phyloP scores from a whole-genome alignment of 2,888 invertebrate species.

The Vanessa cardui region DNA sequence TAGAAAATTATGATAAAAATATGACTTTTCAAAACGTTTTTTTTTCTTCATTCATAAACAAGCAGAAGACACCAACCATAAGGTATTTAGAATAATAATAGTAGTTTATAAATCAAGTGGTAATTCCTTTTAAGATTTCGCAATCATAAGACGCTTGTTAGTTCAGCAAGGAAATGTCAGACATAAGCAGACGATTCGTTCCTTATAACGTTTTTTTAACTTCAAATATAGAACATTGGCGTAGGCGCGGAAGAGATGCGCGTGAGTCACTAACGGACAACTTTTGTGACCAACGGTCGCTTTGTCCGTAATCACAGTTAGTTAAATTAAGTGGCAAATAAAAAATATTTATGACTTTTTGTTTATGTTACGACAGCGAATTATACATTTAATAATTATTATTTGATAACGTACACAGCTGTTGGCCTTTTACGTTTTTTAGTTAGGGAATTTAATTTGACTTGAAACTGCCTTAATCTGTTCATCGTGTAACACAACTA shows the following conservation, averaged over 20 bases:
- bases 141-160: no score
- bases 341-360: not conserved
- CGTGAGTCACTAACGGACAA: slow-evolving; percentile 58
- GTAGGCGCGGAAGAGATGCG: slow-evolving; percentile 44
- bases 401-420: no score
- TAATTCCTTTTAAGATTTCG: no score
- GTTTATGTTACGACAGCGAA: not conserved
- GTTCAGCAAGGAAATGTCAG: no score
- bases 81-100: no score
- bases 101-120: no score
- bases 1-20: slow-evolving; percentile 12
- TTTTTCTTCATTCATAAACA: not conserved
- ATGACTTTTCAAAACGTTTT: not conserved
- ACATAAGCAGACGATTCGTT: slow-evolving; percentile 32
- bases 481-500: no score
- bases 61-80: not conserved
- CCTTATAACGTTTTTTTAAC: slow-evolving; percentile 46
- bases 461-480: no score
- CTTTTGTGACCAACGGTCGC: slow-evolving; percentile 36
- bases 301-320: slow-evolving; percentile 9
- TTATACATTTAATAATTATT: not conserved
- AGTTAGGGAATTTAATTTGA: no score
- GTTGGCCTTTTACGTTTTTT: no score
- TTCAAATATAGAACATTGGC: slow-evolving; percentile 51
- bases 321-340: slow-evolving; percentile 10